A percentile compares a stretch with the other conserved stretches of the same genome.
phyloP scores from a whole-genome alignment of 1,140 invertebrate genomes.

The Andrena cerasifolii region DNA sequence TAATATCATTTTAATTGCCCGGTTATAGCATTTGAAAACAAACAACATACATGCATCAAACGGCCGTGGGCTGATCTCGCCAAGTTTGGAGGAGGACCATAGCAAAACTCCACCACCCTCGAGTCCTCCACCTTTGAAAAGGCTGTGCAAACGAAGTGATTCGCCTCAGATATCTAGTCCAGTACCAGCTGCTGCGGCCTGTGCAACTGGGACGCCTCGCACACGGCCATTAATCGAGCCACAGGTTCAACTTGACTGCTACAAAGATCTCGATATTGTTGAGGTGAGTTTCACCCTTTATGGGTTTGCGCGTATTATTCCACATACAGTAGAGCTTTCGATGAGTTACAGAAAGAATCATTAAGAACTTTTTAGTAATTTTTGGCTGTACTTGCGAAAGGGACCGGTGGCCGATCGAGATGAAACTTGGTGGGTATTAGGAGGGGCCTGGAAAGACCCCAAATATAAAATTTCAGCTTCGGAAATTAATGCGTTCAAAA shows the following conservation, averaged over 20 bases:
- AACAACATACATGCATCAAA: constrained; percentile 80
- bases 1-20: not conserved
- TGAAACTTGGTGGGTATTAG: too few species aligned
- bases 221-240: constrained; percentile 80
- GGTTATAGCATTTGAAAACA: constrained; percentile 76
- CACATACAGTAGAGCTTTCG: not conserved
- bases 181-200: constrained; percentile 75
- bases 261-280: constrained; percentile 81
- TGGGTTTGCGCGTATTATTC: too few species aligned
- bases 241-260: constrained; percentile 82
- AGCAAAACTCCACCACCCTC: constrained; percentile 80
- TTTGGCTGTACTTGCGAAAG: too few species aligned
- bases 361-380: too few species aligned
- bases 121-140: constrained; percentile 81
- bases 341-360: not conserved
- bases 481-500: too few species aligned
- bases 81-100: constrained; percentile 80
- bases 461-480: too few species aligned
- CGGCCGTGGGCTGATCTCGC: constrained; percentile 79
- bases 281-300: constrained; percentile 73
- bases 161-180: constrained; percentile 82
- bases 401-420: too few species aligned
- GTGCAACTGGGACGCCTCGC: constrained; percentile 76
- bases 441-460: too few species aligned
- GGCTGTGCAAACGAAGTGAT: constrained; percentile 82